Evolutionary conservation across 2,888 invertebrate species (phyloP).

Genomic region (Gisinianus flammeolus): DNA sequence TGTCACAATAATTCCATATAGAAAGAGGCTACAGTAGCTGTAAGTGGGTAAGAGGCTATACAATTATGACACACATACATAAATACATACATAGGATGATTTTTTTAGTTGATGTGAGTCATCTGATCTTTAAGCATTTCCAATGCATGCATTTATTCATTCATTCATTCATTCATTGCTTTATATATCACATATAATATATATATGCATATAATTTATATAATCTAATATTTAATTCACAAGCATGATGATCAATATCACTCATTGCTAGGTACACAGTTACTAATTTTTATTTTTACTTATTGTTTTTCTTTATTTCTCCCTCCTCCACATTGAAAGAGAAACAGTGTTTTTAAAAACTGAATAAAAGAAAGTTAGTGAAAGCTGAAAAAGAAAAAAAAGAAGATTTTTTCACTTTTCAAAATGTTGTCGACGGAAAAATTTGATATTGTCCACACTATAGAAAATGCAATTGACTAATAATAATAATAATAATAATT

Average conservation of each 20-base stretch:
- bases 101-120: too few relatives aligned
- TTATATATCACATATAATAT: not conserved
- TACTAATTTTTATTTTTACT: not conserved
- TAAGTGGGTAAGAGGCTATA: not conserved
- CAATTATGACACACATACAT: not conserved
- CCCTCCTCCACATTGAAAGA: not conserved
- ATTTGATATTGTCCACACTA: not conserved
- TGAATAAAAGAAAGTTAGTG: not conserved
- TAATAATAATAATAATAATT: too few relatives aligned
- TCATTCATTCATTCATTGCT: too few relatives aligned
- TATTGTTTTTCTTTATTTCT: not conserved
- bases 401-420: conserved; percentile 6
- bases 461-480: not conserved
- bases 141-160: too few relatives aligned
- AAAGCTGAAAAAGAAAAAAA: too few relatives aligned
- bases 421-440: not conserved
- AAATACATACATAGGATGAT: not conserved
- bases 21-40: conserved; percentile 19
- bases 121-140: too few relatives aligned
- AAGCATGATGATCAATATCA: not conserved
- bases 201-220: not conserved
- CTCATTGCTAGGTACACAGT: not conserved
- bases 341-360: not conserved
- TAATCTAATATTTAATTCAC: not conserved
- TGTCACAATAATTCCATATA: conserved; percentile 20